Percentiles rank a stretch among this genome's conserved stretches.
phyloP scores from a whole-genome alignment of 2,888 invertebrate genomes.

The Amblyjoppa proteus region DNA sequence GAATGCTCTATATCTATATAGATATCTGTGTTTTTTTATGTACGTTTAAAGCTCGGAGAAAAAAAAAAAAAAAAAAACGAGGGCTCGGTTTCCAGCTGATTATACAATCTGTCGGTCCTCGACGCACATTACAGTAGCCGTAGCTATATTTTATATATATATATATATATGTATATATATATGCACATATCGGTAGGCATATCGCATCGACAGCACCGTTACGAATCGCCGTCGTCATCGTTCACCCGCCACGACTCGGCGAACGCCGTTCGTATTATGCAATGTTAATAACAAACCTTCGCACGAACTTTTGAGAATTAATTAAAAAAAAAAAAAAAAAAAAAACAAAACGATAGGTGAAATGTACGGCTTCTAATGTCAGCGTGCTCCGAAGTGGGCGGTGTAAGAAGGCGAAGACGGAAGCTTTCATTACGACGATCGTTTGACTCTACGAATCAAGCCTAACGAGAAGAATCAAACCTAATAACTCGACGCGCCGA shows the following conservation, averaged over 20 bases:
- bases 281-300: slow-evolving; percentile 1
- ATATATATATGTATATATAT: neutral
- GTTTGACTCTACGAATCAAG: slow-evolving; percentile 32
- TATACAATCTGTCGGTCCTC: slow-evolving; percentile 36
- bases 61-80: neutral
- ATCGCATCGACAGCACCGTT: slow-evolving; percentile 16
- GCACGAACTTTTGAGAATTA: neutral
- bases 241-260: neutral
- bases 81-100: slow-evolving; percentile 40
- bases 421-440: slow-evolving; percentile 47
- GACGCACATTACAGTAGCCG: neutral
- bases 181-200: neutral
- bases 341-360: slow-evolving; percentile 32
- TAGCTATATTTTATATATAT: neutral
- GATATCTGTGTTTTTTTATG: neutral
- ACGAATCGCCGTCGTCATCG: neutral
- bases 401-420: slow-evolving; percentile 31
- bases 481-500: slow-evolving; percentile 32
- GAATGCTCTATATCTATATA: neutral
- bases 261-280: slow-evolving; percentile 1
- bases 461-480: slow-evolving; percentile 47
- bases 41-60: neutral
- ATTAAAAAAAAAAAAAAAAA: neutral
- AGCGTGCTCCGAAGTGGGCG: slow-evolving; percentile 18
- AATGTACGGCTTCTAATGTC: slow-evolving; percentile 9